Base-by-base conservation (phyloP, 2,113 vertebrate genomes). In the Andinoacara biseriatus region DNA sequence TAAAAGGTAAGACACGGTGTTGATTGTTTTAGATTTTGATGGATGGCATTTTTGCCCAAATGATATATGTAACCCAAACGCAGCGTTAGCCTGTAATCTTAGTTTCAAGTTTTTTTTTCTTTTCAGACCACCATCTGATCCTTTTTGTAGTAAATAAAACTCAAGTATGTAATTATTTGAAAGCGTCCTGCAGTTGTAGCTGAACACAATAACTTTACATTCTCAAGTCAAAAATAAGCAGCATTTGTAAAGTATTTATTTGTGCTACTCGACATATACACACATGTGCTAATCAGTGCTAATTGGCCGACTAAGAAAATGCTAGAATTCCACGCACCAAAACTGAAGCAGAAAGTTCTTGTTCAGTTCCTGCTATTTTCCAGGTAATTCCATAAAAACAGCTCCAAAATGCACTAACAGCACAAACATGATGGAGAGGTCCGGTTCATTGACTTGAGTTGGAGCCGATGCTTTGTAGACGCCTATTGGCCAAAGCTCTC, bases 1-100 rank as follows among this genome's bases (percentile, higher is more conserved):
- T 43, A 4, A 58, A 9, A 67, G 81, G 74, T 83, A 76, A 83
- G 81, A 62, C 49, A 52, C 17, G 7, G 8, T 52, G 63, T 4
- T 26, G 10, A 69, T 40, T 49, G 24, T 17, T 54, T 52, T 72
- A 72, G 13, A 72, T n/a, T 10, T 31, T 26, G 20, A n/a, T 10
- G 8, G 9, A 52, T 29, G 60, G 31, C 43, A 20, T 29, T 49
- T 3, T 49, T 49, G 43, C 24, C 15, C 22, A 6, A 31, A 69
- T 4, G 24, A 7, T 18, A 10, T 5, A 26, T 3, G 26, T 20
- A 20, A 72, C 31, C 43, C 3, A 1, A 52, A 2, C 2, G 6
- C 26, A 72, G 17, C 29, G 10, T 31, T n/a, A 17, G 1, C 67
- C 17, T 52, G 46, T 52, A 20, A 54, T 54, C 10, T 46, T 72